Percentiles rank a stretch among this genome's conserved stretches.
phyloP scores from a whole-genome alignment of 1,140 invertebrate genomes.

The Brachionus koreanus region DNA sequence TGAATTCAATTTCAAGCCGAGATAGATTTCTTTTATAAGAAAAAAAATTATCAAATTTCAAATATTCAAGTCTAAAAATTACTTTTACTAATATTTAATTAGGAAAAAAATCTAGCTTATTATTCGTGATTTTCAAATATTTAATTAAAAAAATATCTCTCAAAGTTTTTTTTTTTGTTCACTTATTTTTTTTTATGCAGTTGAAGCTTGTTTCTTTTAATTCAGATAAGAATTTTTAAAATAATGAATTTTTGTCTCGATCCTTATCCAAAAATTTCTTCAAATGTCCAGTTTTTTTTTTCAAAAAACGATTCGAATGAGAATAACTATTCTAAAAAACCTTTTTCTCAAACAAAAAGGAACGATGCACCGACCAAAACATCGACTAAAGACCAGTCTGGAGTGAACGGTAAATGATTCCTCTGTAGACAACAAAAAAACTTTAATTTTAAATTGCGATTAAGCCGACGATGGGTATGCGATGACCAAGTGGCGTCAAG shows the following conservation, averaged over 20 bases:
- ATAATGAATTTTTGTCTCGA: slow-evolving; percentile 1
- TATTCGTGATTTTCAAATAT: slow-evolving; percentile 23
- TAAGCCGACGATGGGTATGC: slow-evolving; percentile 33
- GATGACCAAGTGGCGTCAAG: slow-evolving; percentile 39
- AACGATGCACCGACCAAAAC: background rate
- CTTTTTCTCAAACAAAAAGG: background rate
- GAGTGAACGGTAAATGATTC: slow-evolving; percentile 1
- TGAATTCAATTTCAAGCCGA: background rate
- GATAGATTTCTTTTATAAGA: background rate
- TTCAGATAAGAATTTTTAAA: background rate
- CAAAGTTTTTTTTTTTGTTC: background rate
- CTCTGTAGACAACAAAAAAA: background rate
- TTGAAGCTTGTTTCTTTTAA: background rate
- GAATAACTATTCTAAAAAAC: background rate
- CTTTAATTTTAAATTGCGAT: background rate
- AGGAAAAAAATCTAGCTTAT: background rate
- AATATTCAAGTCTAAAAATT: background rate
- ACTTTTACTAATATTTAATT: background rate
- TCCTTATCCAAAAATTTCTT: slow-evolving; percentile 1
- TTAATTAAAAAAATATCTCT: background rate
- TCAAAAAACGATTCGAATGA: background rate
- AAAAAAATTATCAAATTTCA: slow-evolving; percentile 6
- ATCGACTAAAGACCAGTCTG: background rate
- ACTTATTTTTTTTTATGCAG: background rate
- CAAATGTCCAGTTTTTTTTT: slow-evolving; percentile 2